A percentile compares a stretch with the other conserved stretches of the same genome.
Evolutionary conservation across 37 sponge, comb jelly and placozoan species (phyloP).

Genomic region (Chondrosia reniformis): DNA sequence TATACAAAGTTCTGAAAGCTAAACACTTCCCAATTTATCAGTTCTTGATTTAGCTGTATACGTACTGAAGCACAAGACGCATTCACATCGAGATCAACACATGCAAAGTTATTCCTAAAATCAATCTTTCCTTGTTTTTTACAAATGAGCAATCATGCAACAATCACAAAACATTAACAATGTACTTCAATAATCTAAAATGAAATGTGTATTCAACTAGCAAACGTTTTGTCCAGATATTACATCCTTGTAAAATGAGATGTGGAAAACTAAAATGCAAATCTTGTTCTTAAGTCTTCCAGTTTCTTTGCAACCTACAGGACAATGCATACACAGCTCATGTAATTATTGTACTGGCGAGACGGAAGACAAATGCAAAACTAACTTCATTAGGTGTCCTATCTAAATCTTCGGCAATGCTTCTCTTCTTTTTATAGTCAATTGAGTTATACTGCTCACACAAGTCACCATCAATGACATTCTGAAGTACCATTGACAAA

Average conservation of each 20-base stretch:
- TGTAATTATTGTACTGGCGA: neutral
- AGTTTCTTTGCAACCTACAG: slow-evolving; percentile 93
- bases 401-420: slow-evolving; percentile 90
- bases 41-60: too few relatives aligned
- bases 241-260: neutral
- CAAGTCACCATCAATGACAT: slow-evolving; percentile 93
- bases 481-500: slow-evolving; percentile 11
- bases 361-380: neutral
- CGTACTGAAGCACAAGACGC: too few relatives aligned
- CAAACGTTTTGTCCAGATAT: too few relatives aligned
- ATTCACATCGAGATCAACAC: too few relatives aligned
- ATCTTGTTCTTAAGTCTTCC: slow-evolving; percentile 93
- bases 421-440: slow-evolving; percentile 76
- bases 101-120: too few relatives aligned
- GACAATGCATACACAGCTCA: neutral
- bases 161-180: too few relatives aligned
- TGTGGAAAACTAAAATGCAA: slow-evolving; percentile 61
- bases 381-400: slow-evolving; percentile 87
- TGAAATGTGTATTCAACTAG: neutral
- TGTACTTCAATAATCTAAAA: neutral
- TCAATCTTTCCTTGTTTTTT: too few relatives aligned
- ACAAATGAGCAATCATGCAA: too few relatives aligned
- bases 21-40: too few relatives aligned
- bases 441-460: slow-evolving; percentile 97
- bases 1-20: too few relatives aligned